Evolutionary conservation across 2,888 invertebrate genomes (phyloP), one percentile per base, ranked within the genome.

Genomic region (Gandaritis pyraliata): DNA sequence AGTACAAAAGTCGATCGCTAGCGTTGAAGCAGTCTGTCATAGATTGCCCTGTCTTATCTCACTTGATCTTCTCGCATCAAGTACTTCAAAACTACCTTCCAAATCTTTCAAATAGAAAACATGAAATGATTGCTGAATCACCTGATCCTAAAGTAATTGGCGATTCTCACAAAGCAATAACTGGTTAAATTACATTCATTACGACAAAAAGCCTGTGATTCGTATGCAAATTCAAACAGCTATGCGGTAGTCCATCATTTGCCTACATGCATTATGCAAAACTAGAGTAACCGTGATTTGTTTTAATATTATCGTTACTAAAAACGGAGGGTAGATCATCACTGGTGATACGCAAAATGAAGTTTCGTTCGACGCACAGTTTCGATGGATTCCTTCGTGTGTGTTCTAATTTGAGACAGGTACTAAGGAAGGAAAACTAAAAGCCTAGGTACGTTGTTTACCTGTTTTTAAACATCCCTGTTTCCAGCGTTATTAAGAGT

Each of bases 131-230:
- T 39, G 30, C 30, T 23, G 16, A 68, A 63, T 58, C 15, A 39
- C 38, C 30, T 11, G 36, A 16, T 56, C 65, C 46, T 46, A 58
- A 45, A 68, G 63, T 69, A 63, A 61, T 70, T 65, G 59, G 10
- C 64, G 43, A 61, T 58, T 60, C 51, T 48, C 45, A 48, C 30
- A 52, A 55, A 61, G 39, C 57, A 59, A 49, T n/a, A 61, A 61
- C 55, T 52, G 52, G 54, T 63, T 59, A 15, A 52, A 59, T 56
- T 49, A 56, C 15, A 56, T 59, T 50, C 6, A 58, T 64, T 52
- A 60, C 38, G 38, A 49, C 47, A 60, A 60, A 48, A 55, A 61
- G 43, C 48, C 30, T 13, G 36, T 53, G 38, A 61, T 57, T 57
- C 53, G n/a, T 36, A 61, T 61, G 61, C 38, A 52, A 61, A 57